These are phyloP conservation scores for Camponotus vicinus DNA, from an alignment of 1,140 invertebrate genomes.

Conservation along the genomic window DNA sequence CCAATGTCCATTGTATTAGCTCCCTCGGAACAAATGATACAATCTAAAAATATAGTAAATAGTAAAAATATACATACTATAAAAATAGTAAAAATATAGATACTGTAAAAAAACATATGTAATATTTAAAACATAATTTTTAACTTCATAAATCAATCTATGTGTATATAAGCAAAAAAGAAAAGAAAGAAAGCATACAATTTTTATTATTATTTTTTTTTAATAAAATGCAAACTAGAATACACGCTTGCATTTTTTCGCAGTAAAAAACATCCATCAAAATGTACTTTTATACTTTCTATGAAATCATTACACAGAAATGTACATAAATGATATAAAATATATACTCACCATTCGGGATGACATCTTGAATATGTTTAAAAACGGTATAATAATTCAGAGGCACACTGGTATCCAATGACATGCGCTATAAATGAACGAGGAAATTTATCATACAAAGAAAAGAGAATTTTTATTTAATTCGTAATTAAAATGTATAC, in stretches of 20 bases:
- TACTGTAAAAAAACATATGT: slow-evolving; percentile 1
- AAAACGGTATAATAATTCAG: slow-evolving; percentile 98
- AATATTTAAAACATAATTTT: background rate
- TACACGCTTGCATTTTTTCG: background rate
- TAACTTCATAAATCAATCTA: background rate
- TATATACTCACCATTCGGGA: slow-evolving; percentile 88
- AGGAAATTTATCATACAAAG: background rate
- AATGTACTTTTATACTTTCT: background rate
- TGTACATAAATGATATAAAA: slow-evolving; percentile 8
- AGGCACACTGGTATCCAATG: slow-evolving; percentile 89
- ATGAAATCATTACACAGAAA: background rate
- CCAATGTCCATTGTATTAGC: slow-evolving; percentile 99
- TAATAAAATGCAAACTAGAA: slow-evolving; percentile 21
- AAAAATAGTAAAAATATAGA: too few relatives aligned
- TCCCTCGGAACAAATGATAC: slow-evolving; percentile 98
- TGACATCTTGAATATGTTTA: slow-evolving; percentile 90
- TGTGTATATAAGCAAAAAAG: background rate
- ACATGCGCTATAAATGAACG: slow-evolving; percentile 86
- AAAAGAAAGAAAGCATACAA: too few relatives aligned
- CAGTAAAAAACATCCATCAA: background rate
- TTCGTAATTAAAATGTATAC: background rate
- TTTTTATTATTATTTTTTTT: background rate
- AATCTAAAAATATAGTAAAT: slow-evolving; percentile 87
- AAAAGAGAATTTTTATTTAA: slow-evolving; percentile 33
- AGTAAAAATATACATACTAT: background rate